Evolutionary conservation across 1,140 invertebrate genomes (phyloP).

Genomic region (Melipona quadrifasciata): DNA sequence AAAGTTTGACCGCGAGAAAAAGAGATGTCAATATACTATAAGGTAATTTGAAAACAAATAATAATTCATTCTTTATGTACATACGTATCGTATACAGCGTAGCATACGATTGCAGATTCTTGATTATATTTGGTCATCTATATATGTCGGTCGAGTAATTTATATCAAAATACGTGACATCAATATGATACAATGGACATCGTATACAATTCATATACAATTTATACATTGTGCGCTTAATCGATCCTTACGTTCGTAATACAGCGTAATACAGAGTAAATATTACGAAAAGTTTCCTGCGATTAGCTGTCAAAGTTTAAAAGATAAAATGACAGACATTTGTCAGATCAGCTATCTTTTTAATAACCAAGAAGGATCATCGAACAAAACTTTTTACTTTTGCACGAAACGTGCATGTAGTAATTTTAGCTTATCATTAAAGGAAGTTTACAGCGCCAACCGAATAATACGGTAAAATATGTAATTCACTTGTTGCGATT

Average conservation of each 20-base stretch:
- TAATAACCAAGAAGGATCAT: too few relatives aligned
- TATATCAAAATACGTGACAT: constrained; percentile 31
- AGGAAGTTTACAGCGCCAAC: too few relatives aligned
- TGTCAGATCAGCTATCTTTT: too few relatives aligned
- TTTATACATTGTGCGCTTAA: constrained; percentile 9
- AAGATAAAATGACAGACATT: too few relatives aligned
- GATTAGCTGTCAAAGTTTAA: background rate
- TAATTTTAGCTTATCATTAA: too few relatives aligned
- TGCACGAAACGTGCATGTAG: too few relatives aligned
- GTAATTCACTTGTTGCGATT: too few relatives aligned
- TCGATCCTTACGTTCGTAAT: constrained; percentile 3
- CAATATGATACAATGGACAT: background rate
- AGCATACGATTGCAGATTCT: background rate
- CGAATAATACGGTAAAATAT: too few relatives aligned
- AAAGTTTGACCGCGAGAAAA: background rate
- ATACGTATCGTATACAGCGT: background rate
- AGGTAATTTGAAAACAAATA: background rate
- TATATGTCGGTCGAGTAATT: constrained; percentile 2
- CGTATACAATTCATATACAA: constrained; percentile 21
- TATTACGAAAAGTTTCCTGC: background rate
- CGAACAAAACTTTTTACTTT: too few relatives aligned
- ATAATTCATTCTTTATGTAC: background rate
- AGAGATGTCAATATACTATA: too few relatives aligned
- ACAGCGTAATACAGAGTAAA: constrained; percentile 18
- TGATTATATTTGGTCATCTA: constrained; percentile 37